These are phyloP conservation scores for Gymnothorax reevesii DNA, from an alignment of 2,797 vertebrate genomes.

Conservation along the genomic window DNA sequence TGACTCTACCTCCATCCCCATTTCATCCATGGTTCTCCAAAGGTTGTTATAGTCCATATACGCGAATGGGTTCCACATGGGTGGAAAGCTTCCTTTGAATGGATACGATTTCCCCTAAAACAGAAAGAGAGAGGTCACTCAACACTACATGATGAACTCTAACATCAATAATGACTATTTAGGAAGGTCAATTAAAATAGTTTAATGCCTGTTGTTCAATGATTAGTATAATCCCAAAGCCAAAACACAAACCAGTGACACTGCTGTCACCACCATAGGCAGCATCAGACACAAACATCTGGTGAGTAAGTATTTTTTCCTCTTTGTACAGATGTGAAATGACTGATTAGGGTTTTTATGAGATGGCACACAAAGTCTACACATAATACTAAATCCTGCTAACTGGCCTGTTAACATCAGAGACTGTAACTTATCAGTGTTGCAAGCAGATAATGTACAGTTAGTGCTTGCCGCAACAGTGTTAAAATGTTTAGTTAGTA, in stretches of 20 bases:
- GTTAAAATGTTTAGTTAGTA: too few relatives aligned
- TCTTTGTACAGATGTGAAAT: neutral
- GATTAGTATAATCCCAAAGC: neutral
- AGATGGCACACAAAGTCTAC: neutral
- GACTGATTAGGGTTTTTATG: neutral
- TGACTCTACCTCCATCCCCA: constrained; percentile 87
- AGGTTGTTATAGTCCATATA: constrained; percentile 92
- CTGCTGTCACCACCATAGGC: neutral
- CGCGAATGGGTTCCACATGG: constrained; percentile 88
- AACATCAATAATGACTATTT: neutral
- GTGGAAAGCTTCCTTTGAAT: constrained; percentile 84
- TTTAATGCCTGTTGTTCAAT: neutral
- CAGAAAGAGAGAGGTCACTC: constrained; percentile 6
- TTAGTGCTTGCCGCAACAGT: too few relatives aligned
- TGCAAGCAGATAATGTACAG: neutral
- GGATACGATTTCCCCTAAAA: constrained; percentile 87
- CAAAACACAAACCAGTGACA: neutral
- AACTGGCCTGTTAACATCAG: neutral
- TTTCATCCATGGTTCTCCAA: constrained; percentile 90
- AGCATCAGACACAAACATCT: neutral
- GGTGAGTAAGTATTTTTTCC: neutral
- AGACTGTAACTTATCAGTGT: neutral
- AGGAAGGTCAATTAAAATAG: neutral
- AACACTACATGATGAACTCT: neutral
- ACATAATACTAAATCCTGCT: neutral